phyloP scores from a whole-genome alignment of 2,113 vertebrate species.

The rat (Rattus norvegicus) region GRCr8 NC_086025.1:49527001-49527500 shows the following conservation, averaged over 20 bases:
- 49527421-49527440: background rate
- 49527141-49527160: background rate
- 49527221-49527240: background rate
- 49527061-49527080: background rate
- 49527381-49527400: background rate
- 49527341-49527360: background rate
- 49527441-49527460: background rate
- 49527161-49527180: constrained; percentile 16
- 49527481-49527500: background rate
- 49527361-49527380: background rate
- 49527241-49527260: background rate
- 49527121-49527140: background rate
- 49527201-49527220: constrained; percentile 11
- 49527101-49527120: background rate
- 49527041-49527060: background rate
- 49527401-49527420: background rate
- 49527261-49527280: background rate
- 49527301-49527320: background rate
- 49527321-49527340: background rate
- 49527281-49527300: background rate
- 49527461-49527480: background rate
- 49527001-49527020: background rate
- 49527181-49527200: background rate
- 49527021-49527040: constrained; percentile 12
- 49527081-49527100: background rate